Evolutionary conservation across 2,888 invertebrate genomes (phyloP).

Genomic region (Matsumyia berberina): DNA sequence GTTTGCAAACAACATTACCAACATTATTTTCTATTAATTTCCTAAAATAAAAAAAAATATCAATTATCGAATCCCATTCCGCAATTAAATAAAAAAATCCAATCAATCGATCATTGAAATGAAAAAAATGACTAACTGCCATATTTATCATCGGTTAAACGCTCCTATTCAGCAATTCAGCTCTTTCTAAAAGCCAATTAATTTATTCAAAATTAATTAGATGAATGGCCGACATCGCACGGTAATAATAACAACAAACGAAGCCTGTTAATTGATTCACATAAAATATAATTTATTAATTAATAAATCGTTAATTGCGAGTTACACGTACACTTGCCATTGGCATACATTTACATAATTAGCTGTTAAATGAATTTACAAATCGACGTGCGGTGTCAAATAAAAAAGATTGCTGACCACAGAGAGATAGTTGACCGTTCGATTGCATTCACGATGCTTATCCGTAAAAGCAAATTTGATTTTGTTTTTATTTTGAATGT

Average conservation of each 20-base stretch:
- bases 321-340: slow-evolving; percentile 9
- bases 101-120: slow-evolving; percentile 18
- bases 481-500: not conserved
- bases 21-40: not conserved
- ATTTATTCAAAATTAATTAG: slow-evolving; percentile 70
- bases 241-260: slow-evolving; percentile 6
- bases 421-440: slow-evolving; percentile 4
- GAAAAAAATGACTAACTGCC: not conserved
- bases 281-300: slow-evolving; percentile 58
- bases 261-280: slow-evolving; percentile 46
- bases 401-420: slow-evolving; percentile 18
- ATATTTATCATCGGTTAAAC: slow-evolving; percentile 32
- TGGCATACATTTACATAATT: slow-evolving; percentile 40
- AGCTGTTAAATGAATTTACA: slow-evolving; percentile 41
- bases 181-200: slow-evolving; percentile 38
- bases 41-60: slow-evolving; percentile 10
- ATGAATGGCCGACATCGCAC: slow-evolving; percentile 45
- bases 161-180: slow-evolving; percentile 32
- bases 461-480: not conserved
- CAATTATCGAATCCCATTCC: slow-evolving; percentile 16
- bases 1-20: slow-evolving; percentile 1
- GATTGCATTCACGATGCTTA: not conserved
- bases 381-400: not conserved
- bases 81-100: slow-evolving; percentile 36
- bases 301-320: slow-evolving; percentile 49